Percentiles rank a stretch among this genome's conserved stretches.
Conservation (phyloP, 2,797 vertebrate genomes). For the Ctenopoma kingsleyae region DNA sequence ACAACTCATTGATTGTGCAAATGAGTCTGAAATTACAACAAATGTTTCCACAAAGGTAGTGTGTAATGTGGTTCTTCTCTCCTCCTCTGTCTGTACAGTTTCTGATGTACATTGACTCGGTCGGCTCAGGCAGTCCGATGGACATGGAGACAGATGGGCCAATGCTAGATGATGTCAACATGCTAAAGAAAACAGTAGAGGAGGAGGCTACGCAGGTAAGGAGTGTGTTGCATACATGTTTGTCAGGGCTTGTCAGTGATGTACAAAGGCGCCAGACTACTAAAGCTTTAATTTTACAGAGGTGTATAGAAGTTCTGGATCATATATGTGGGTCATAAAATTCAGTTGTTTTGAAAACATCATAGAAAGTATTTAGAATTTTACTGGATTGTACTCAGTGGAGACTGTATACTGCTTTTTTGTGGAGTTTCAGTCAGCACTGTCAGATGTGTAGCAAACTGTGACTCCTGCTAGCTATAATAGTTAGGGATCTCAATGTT, state of each 20-base stretch:
- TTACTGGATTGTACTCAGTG: no score
- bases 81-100: conserved; percentile 82
- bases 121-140: conserved; percentile 87
- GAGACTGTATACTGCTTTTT: no score
- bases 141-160: conserved; percentile 96
- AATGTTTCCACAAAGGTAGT: not conserved
- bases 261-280: no score
- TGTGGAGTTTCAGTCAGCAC: no score
- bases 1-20: not conserved
- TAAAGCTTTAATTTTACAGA: not conserved
- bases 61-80: not conserved
- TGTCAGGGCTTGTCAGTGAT: not conserved
- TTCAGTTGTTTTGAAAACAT: no score
- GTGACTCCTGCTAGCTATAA: no score
- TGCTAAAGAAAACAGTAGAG: conserved; percentile 91
- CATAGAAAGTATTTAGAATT: no score
- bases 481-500: no score
- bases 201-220: conserved; percentile 93
- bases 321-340: no score
- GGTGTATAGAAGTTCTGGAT: not conserved
- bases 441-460: no score
- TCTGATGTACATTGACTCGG: conserved; percentile 86
- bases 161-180: conserved; percentile 91
- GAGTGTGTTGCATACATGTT: not conserved
- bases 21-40: not conserved